Percentiles rank a stretch among this genome's conserved stretches.
Conservation (phyloP, 2,113 vertebrate species). For the Eleginops maclovinus region DNA sequence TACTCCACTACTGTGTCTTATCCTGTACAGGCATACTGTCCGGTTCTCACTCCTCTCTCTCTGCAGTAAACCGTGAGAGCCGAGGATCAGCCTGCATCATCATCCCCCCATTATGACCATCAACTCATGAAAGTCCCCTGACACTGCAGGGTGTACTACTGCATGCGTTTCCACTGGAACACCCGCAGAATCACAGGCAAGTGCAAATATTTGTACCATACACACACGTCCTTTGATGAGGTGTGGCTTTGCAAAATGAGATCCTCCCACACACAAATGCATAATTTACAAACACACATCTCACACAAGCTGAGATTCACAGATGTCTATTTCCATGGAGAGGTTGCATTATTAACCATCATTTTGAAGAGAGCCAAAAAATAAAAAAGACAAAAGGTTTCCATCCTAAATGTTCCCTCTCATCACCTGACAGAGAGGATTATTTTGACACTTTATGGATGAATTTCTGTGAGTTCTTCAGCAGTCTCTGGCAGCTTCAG, state of each 20-base stretch:
- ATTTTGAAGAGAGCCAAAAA: background rate
- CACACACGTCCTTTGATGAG: background rate
- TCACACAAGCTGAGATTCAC: no score
- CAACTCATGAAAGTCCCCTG: background rate
- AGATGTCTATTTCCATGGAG: constrained; percentile 8
- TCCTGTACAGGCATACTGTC: no score
- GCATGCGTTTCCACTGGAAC: background rate
- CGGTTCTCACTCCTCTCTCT: no score
- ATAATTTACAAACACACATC: constrained; percentile 36
- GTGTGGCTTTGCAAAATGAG: constrained; percentile 16
- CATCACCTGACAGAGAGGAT: background rate
- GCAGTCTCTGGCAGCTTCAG: background rate
- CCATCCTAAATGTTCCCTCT: background rate
- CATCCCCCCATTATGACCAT: background rate
- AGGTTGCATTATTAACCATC: background rate
- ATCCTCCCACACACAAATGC: constrained; percentile 32
- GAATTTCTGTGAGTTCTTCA: background rate
- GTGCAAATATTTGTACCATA: constrained; percentile 5
- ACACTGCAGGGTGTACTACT: background rate
- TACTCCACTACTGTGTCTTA: no score
- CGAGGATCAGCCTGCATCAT: no score
- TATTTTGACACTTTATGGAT: constrained; percentile 4
- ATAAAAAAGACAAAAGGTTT: background rate
- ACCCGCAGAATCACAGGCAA: background rate
- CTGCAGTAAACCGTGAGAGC: no score